Conservation (phyloP, 2,888 invertebrate genomes). For the Fragum fragum region DNA sequence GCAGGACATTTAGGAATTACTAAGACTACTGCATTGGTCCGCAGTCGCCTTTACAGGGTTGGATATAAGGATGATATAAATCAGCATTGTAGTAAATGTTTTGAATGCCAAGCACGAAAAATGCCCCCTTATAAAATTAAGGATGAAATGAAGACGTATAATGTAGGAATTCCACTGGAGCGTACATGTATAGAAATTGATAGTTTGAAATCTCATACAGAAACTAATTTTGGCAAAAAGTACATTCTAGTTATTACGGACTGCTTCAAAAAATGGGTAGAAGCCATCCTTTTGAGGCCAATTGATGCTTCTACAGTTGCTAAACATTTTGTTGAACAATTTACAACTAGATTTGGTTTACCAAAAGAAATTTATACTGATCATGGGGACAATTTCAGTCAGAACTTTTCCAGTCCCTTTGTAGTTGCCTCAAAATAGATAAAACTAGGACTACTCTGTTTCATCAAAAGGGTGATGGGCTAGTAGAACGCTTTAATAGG, state of each 20-base stretch:
- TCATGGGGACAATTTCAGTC: constrained; percentile 21
- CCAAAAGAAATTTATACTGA: constrained; percentile 20
- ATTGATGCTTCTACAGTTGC: neutral
- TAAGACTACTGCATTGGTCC: neutral
- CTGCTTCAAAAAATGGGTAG: constrained; percentile 15
- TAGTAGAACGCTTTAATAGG: constrained; percentile 22
- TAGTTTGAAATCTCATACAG: neutral
- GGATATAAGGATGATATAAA: constrained; percentile 29
- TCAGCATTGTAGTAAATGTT: constrained; percentile 20
- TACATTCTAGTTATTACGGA: constrained; percentile 5
- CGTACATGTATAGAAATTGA: neutral
- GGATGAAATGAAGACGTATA: too few relatives aligned
- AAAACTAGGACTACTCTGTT: constrained; percentile 12
- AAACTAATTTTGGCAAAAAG: neutral
- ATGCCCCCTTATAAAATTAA: constrained; percentile 32
- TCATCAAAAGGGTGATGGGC: neutral
- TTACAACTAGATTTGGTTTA: constrained; percentile 1
- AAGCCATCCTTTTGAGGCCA: neutral
- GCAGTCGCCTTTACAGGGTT: constrained; percentile 31
- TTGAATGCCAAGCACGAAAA: too few relatives aligned
- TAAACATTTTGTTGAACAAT: neutral
- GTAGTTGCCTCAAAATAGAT: constrained; percentile 2
- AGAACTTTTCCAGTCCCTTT: neutral
- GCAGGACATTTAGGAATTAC: constrained; percentile 45
- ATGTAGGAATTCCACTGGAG: too few relatives aligned